Evolutionary conservation across 2,888 invertebrate species (phyloP).

Genomic region (Drosophila parthenogenetica): DNA sequence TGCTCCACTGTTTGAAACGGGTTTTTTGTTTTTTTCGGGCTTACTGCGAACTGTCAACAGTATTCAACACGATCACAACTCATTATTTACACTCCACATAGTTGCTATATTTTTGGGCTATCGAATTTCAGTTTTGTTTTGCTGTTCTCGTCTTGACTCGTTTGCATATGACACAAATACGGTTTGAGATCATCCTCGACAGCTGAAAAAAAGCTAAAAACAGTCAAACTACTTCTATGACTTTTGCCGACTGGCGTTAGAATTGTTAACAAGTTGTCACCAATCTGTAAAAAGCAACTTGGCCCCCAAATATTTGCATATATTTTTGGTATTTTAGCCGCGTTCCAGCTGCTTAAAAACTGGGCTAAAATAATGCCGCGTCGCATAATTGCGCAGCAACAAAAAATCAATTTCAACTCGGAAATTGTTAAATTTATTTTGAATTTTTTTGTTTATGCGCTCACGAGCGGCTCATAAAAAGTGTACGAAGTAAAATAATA

Average conservation of each 20-base stretch:
- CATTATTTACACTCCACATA: constrained; percentile 59
- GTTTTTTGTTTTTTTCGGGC: constrained; percentile 17
- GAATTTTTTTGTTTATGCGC: constrained; percentile 33
- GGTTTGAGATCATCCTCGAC: constrained; percentile 22
- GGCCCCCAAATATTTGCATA: constrained; percentile 73
- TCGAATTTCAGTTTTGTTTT: constrained; percentile 59
- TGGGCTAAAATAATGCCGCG: constrained; percentile 22
- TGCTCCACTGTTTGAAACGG: constrained; percentile 37
- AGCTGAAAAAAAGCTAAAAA: neutral
- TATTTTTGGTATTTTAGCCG: constrained; percentile 47
- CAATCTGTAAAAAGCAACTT: constrained; percentile 46
- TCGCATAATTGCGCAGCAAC: constrained; percentile 56
- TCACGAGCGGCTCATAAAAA: constrained; percentile 65
- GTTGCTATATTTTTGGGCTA: constrained; percentile 54
- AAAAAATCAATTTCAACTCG: constrained; percentile 41
- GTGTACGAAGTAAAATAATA: constrained; percentile 3
- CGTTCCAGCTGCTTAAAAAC: constrained; percentile 50
- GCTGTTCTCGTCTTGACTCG: constrained; percentile 41
- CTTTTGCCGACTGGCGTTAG: constrained; percentile 46
- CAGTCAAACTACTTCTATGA: constrained; percentile 20
- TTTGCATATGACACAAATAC: constrained; percentile 71
- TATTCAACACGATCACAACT: constrained; percentile 46
- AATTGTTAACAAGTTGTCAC: constrained; percentile 64
- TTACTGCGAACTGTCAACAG: constrained; percentile 58
- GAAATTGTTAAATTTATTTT: constrained; percentile 37